Percentiles rank a stretch among this genome's conserved stretches.
phyloP scores from a whole-genome alignment of 2,888 invertebrate species.

The Abrostola tripartita region DNA sequence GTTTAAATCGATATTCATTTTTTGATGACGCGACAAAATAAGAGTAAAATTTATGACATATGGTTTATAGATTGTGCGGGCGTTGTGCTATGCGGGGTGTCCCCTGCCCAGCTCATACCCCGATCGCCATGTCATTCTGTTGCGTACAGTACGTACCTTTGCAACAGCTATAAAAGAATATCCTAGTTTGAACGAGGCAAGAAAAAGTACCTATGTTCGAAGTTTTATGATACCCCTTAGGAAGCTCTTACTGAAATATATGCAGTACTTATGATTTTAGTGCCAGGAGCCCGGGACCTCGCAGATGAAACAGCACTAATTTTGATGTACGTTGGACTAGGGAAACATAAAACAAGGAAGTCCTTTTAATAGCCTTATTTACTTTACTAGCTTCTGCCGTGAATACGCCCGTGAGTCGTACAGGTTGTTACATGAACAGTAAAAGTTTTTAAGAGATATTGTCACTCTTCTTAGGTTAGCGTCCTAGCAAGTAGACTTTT shows the following conservation, averaged over 20 bases:
- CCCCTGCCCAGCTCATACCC: no score
- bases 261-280: conserved; percentile 50
- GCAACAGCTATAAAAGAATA: background rate
- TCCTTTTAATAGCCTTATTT: conserved; percentile 40
- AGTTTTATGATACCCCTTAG: conserved; percentile 36
- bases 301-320: conserved; percentile 40
- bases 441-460: no score
- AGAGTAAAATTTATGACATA: no score
- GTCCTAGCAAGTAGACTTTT: no score
- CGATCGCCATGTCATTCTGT: no score
- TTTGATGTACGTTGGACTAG: conserved; percentile 42
- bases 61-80: no score
- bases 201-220: conserved; percentile 34
- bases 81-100: no score
- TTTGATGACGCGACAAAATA: no score
- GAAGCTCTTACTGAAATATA: conserved; percentile 43
- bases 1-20: no score
- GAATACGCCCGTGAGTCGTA: conserved; percentile 1
- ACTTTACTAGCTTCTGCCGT: background rate
- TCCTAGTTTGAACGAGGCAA: background rate
- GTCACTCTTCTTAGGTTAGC: no score
- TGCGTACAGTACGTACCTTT: no score
- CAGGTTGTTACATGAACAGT: no score
- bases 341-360: conserved; percentile 41
- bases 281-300: conserved; percentile 13